Evolutionary conservation across 37 sponge, comb jelly and placozoan species (phyloP), one percentile per base, ranked within the genome.

Genomic region (Beroe ovata): DNA sequence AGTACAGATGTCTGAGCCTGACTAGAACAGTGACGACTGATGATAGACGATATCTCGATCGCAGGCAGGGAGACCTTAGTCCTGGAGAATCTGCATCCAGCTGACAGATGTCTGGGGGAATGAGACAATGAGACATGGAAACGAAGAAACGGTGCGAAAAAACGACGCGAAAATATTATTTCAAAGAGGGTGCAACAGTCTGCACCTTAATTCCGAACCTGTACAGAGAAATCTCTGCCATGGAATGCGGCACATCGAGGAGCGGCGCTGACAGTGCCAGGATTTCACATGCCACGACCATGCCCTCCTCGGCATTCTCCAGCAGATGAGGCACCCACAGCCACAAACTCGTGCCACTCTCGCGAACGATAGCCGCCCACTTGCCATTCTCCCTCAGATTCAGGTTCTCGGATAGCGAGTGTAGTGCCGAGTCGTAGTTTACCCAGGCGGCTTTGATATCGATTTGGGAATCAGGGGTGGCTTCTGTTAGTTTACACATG

Each of bases 21-120:
- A 41, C 84, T 77, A 54, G 84, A 77, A 54, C 84, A 77, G 54
- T 77, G 84, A 42, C 84, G 3, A 54, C 84, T 77, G 41, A 77
- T 77, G 20, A 77, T 77, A 2, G 84, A 77, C 8, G 54, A 77
- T 1, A 42, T 77, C 22, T 39, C 28, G n/a, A 77, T 30, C 4
- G 84, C 38, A 1, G 69, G 69, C 54, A 47, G 54, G 11, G 54
- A 16, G 6, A 6, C 11, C 54, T 47, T 47, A 11, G 6, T 11
- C 6, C 11, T 11, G 11, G 54, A 47, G 11, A 47, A 47, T 11
- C 54, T 47, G 54, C 11, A 6, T 11, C 54, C 54, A 6, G 54
- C 54, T 47, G 54, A 16, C 54, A 47, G 54, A 47, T 11, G 11
- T 47, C 54, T 47, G 54, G 11, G 63, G 29, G 63, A 62, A 20